These are phyloP conservation scores for Stratiomys singularior DNA, from an alignment of 2,888 invertebrate genomes.

Conservation along the genomic window DNA sequence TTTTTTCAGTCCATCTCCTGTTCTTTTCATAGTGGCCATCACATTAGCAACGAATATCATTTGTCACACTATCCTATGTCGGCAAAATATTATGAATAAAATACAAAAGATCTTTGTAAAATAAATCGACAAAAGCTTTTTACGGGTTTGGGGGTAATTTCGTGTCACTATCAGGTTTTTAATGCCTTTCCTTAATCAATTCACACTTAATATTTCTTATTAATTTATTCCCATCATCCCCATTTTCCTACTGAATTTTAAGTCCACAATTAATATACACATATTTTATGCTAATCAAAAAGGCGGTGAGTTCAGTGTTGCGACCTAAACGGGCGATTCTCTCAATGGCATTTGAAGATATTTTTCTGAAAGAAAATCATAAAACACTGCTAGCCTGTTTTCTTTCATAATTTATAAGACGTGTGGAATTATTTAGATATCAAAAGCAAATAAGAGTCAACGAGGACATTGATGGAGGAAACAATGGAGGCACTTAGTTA, in stretches of 20 bases:
- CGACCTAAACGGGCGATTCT: neutral
- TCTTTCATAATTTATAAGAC: constrained; percentile 21
- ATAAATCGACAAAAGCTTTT: constrained; percentile 3
- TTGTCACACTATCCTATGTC: constrained; percentile 33
- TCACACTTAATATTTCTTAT: constrained; percentile 28
- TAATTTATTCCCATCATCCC: constrained; percentile 42
- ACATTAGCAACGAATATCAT: constrained; percentile 15
- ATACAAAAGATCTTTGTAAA: constrained; percentile 22
- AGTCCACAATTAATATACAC: constrained; percentile 6
- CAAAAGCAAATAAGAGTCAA: constrained; percentile 6
- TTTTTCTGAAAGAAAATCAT: neutral
- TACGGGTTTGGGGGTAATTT: constrained; percentile 22
- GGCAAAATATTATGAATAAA: constrained; percentile 33
- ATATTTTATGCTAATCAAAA: constrained; percentile 42
- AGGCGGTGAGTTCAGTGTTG: neutral
- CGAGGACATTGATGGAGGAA: constrained; percentile 8
- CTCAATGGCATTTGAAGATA: neutral
- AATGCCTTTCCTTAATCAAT: constrained; percentile 21
- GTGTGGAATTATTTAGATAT: constrained; percentile 25
- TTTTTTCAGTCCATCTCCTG: neutral
- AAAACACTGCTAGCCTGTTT: neutral
- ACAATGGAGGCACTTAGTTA: neutral
- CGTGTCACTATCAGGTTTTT: constrained; percentile 22
- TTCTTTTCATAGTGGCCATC: neutral
- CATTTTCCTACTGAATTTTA: constrained; percentile 1